Conservation (phyloP, 2,797 vertebrate species). For the Sebastes nivosus region DNA sequence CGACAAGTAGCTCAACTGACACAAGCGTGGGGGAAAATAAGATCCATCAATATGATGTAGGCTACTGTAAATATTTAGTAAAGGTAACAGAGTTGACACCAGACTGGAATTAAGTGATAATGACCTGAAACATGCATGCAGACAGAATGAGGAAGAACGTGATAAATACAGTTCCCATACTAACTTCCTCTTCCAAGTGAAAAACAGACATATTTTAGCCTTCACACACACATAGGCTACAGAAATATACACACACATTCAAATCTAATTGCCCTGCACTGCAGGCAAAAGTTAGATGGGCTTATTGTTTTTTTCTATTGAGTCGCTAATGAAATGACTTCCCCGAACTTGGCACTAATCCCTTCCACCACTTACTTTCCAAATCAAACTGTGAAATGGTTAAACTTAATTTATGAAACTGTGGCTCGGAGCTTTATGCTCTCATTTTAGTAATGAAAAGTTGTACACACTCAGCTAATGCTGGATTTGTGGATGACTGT, state of each 20-base stretch:
- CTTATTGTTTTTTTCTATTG: not conserved
- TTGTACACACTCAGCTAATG: not conserved
- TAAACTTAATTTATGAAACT: constrained; percentile 35
- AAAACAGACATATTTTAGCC: not conserved
- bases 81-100: not conserved
- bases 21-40: not conserved
- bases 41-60: not conserved
- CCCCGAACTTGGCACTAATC: constrained; percentile 36
- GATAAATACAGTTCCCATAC: not conserved
- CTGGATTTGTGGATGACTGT: constrained; percentile 11
- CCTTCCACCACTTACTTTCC: constrained; percentile 22
- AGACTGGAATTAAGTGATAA: not conserved
- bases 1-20: not conserved
- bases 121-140: not conserved
- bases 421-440: constrained; percentile 10
- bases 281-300: constrained; percentile 1
- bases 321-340: constrained; percentile 45
- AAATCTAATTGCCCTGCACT: not conserved
- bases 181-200: not conserved
- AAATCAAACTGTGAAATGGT: constrained; percentile 26
- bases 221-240: not conserved
- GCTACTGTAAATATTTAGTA: not conserved
- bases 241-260: not conserved
- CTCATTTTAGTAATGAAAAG: constrained; percentile 33
- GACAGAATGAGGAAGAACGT: not conserved